These are phyloP conservation scores for Setipinna tenuifilis DNA, from an alignment of 2,797 vertebrate genomes.

Conservation along the genomic window DNA sequence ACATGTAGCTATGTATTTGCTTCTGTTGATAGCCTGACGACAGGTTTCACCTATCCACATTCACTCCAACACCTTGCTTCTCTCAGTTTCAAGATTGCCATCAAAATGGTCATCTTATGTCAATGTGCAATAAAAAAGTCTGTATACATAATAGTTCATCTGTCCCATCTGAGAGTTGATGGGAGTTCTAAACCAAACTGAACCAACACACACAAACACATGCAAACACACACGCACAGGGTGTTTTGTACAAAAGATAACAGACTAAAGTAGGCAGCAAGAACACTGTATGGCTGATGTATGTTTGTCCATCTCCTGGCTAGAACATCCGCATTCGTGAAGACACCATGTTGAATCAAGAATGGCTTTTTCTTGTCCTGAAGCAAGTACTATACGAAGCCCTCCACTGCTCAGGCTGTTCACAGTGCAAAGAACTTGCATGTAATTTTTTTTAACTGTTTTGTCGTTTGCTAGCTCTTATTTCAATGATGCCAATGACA, in stretches of 20 bases:
- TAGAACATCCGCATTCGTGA: not conserved
- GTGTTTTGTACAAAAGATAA: conserved; percentile 7
- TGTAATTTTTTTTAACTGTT: not conserved
- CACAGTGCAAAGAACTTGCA: conserved; percentile 14
- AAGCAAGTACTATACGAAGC: not conserved
- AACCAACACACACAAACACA: not conserved
- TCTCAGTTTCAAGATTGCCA: conserved; percentile 47
- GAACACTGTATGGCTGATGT: not conserved
- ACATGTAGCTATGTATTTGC: not conserved
- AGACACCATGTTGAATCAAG: conserved; percentile 3
- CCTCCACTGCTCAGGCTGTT: not conserved
- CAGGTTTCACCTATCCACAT: not conserved
- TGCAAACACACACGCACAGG: not conserved
- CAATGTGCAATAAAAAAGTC: conserved; percentile 44
- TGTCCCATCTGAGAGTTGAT: not conserved
- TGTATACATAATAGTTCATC: not conserved
- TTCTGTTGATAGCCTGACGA: not conserved
- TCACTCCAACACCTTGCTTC: conserved; percentile 4
- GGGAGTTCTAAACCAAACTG: conserved; percentile 18
- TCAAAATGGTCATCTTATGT: conserved; percentile 44
- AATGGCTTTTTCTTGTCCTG: conserved; percentile 13
- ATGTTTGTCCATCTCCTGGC: not conserved
- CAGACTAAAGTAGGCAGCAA: not conserved
- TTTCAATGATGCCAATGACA: not conserved
- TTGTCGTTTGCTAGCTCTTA: not conserved